These are phyloP conservation scores for Folsomia manolachei DNA, from an alignment of 2,888 invertebrate genomes.

Conservation along the genomic window DNA sequence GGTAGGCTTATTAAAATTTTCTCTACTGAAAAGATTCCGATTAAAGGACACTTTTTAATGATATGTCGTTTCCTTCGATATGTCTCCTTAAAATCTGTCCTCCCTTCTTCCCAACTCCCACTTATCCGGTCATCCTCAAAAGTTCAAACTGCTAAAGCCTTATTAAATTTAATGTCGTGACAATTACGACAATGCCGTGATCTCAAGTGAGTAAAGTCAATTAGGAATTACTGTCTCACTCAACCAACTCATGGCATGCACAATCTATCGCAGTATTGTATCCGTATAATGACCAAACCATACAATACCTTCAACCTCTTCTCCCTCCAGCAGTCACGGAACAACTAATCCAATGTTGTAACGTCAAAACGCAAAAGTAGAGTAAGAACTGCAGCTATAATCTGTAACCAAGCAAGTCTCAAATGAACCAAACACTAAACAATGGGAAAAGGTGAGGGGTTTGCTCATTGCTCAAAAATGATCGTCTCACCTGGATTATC, in stretches of 20 bases:
- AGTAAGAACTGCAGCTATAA: background rate
- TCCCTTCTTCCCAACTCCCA: background rate
- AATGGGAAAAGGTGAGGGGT: background rate
- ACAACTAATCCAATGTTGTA: constrained; percentile 1
- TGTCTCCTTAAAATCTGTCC: no score
- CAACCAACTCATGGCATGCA: no score
- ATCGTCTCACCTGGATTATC: constrained; percentile 25
- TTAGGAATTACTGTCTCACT: background rate
- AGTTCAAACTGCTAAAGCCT: no score
- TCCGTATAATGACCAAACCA: no score
- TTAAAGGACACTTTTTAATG: no score
- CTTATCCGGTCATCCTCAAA: background rate
- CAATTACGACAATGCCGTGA: background rate
- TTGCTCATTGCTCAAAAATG: no score
- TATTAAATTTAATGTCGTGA: background rate
- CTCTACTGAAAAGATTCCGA: no score
- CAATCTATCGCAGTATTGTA: no score
- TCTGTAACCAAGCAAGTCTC: background rate
- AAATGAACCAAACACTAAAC: background rate
- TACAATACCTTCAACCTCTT: no score
- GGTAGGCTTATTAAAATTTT: no score
- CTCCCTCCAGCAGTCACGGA: constrained; percentile 20
- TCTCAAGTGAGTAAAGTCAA: background rate
- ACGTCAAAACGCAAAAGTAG: background rate
- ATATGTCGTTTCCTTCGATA: no score